phyloP scores from a whole-genome alignment of 2,888 invertebrate species.

The Eumerus sabulonum region DNA sequence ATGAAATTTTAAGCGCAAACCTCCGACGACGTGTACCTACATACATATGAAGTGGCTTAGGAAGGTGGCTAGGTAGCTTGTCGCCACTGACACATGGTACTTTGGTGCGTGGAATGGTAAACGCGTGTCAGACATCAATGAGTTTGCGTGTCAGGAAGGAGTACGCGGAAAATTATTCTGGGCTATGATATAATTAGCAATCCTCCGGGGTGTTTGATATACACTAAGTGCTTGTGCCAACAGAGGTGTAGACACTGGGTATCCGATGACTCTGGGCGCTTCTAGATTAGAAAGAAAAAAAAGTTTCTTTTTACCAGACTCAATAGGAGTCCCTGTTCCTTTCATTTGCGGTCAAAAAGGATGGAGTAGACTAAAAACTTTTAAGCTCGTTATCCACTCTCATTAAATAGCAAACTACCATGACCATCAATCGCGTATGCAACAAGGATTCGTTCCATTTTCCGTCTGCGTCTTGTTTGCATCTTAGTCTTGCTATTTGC shows the following conservation, averaged over 20 bases:
- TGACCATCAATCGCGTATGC: neutral
- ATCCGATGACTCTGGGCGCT: too few species aligned
- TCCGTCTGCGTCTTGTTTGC: neutral
- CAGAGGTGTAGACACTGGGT: neutral
- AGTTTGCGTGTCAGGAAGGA: conserved; percentile 13
- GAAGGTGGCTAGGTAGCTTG: neutral
- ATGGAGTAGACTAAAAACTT: too few species aligned
- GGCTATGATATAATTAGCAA: conserved; percentile 24
- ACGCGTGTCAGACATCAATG: conserved; percentile 17
- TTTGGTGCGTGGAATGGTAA: conserved; percentile 14
- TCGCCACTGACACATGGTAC: neutral
- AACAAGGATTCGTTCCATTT: conserved; percentile 17
- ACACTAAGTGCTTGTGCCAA: conserved; percentile 9
- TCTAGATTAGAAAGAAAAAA: too few species aligned
- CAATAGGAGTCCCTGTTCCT: too few species aligned
- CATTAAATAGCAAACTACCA: too few species aligned
- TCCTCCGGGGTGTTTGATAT: neutral
- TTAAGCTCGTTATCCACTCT: too few species aligned
- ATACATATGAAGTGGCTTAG: conserved; percentile 11
- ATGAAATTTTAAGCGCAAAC: neutral
- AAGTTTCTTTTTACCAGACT: too few species aligned
- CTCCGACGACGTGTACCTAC: neutral
- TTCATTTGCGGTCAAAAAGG: too few species aligned
- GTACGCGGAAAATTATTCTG: conserved; percentile 10
- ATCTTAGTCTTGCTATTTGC: conserved; percentile 3